These are phyloP conservation scores for Venustaconcha ellipsiformis DNA, from an alignment of 1,140 invertebrate species.

Conservation along the genomic window DNA sequence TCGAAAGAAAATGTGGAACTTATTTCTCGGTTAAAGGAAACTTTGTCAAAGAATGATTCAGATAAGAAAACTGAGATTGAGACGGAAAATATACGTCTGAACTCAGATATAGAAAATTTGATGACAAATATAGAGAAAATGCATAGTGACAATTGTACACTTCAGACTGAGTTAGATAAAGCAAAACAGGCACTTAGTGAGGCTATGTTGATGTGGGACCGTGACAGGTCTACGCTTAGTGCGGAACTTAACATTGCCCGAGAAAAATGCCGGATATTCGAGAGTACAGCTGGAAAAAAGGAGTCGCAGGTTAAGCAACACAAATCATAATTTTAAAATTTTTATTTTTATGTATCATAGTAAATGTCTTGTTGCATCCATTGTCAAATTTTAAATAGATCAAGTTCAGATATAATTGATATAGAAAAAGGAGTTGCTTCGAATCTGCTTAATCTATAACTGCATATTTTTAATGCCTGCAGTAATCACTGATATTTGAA, in stretches of 20 bases:
- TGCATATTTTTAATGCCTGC: no score
- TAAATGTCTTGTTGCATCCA: no score
- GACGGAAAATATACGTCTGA: conserved; percentile 47
- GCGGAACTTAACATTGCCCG: conserved; percentile 45
- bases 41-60: conserved; percentile 31
- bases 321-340: no score
- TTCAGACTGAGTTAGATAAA: conserved; percentile 47
- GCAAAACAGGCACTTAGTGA: conserved; percentile 51
- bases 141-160: conserved; percentile 39
- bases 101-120: conserved; percentile 41
- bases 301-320: conserved; percentile 30
- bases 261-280: conserved; percentile 55
- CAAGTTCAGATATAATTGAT: no score
- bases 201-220: conserved; percentile 55
- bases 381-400: no score
- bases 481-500: no score
- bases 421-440: no score
- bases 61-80: conserved; percentile 46
- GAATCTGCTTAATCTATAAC: no score
- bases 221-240: conserved; percentile 44
- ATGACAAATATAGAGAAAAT: conserved; percentile 44
- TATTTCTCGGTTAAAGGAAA: conserved; percentile 41
- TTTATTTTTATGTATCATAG: no score
- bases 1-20: conserved; percentile 47
- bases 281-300: conserved; percentile 36